phyloP scores from a whole-genome alignment of 2,888 invertebrate species.

The Lamellibrachia columna region DNA sequence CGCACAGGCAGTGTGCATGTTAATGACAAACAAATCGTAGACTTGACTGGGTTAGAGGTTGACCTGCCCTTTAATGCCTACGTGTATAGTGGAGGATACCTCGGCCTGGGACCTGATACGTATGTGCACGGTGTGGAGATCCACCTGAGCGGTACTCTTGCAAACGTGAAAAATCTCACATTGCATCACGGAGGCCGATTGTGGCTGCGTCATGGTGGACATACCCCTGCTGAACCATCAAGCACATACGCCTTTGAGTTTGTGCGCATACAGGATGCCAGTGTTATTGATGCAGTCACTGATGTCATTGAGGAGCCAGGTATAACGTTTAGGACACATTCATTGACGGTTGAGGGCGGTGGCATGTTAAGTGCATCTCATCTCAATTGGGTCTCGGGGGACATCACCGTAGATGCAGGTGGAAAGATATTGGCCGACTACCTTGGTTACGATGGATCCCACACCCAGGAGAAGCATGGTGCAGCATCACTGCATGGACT shows the following conservation, averaged over 20 bases:
- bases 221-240: conserved; percentile 40
- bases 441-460: conserved; percentile 47
- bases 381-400: conserved; percentile 45
- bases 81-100: conserved; percentile 47
- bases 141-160: conserved; percentile 50
- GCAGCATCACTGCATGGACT: not conserved
- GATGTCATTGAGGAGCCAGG: conserved; percentile 49
- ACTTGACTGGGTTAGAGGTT: conserved; percentile 48
- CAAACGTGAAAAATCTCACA: conserved; percentile 49
- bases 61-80: conserved; percentile 53
- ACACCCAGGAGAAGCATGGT: conserved; percentile 29
- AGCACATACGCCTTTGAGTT: conserved; percentile 47
- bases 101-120: conserved; percentile 52
- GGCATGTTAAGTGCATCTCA: conserved; percentile 48
- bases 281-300: conserved; percentile 47
- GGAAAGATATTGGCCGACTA: conserved; percentile 48
- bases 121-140: conserved; percentile 50
- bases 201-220: conserved; percentile 53
- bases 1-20: conserved; percentile 52
- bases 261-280: conserved; percentile 49
- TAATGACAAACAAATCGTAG: conserved; percentile 46
- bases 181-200: conserved; percentile 50
- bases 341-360: conserved; percentile 51
- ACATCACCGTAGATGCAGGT: conserved; percentile 52
- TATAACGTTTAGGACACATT: conserved; percentile 44